Conservation (phyloP, 2,113 vertebrate species). For the Salvelinus fontinalis region DNA sequence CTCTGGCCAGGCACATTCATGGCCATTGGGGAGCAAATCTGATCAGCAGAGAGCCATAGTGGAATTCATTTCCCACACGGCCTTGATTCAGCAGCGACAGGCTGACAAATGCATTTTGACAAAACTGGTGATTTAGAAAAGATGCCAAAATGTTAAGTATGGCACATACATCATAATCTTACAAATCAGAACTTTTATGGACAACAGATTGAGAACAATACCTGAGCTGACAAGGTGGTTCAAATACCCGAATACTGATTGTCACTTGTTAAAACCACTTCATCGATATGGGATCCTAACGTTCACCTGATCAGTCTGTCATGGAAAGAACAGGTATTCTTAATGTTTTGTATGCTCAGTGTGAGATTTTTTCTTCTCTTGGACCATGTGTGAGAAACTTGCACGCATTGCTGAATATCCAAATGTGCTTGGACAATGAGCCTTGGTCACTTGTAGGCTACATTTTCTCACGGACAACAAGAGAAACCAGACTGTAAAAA, state of each 20-base stretch:
- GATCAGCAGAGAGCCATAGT: background rate
- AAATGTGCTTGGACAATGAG: background rate
- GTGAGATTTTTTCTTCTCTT: too few species aligned
- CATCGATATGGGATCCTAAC: too few species aligned
- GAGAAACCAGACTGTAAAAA: background rate
- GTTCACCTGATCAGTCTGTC: too few species aligned
- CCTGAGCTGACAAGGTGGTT: too few species aligned
- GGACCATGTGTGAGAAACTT: background rate
- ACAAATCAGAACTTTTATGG: too few species aligned
- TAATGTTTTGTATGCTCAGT: too few species aligned
- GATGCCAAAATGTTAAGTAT: too few species aligned
- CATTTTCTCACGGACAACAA: background rate
- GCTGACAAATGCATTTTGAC: background rate
- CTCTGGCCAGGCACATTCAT: conserved; percentile 5
- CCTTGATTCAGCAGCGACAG: background rate
- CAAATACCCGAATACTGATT: too few species aligned
- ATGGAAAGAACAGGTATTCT: too few species aligned
- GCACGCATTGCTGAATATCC: background rate
- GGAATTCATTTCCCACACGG: background rate
- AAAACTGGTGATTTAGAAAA: background rate
- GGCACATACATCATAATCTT: too few species aligned
- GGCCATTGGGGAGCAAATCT: background rate
- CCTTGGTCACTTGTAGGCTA: background rate
- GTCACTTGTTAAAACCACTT: too few species aligned
- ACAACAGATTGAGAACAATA: too few species aligned